These are phyloP conservation scores for Ciconia maguari DNA, from an alignment of 2,113 vertebrate genomes.

Conservation along the genomic window DNA sequence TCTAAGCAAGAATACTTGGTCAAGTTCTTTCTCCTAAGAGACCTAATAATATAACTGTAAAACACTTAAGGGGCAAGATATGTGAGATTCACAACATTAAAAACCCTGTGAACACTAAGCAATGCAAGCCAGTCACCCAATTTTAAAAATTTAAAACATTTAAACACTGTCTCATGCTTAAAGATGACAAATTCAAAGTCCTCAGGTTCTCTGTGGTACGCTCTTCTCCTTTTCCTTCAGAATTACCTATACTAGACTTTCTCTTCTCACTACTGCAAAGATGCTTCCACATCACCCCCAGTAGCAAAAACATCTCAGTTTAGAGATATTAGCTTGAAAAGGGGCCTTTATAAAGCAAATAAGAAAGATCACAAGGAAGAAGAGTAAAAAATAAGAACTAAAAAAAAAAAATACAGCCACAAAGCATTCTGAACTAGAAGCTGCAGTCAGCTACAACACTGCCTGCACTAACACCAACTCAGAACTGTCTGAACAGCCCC, in stretches of 20 bases:
- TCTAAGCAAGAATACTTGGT: neutral
- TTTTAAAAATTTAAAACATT: neutral
- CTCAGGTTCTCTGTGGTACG: neutral
- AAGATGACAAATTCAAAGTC: neutral
- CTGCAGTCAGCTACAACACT: neutral
- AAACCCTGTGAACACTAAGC: neutral
- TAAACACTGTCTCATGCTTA: neutral
- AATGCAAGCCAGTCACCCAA: neutral
- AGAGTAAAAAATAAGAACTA: neutral
- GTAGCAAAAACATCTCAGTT: neutral
- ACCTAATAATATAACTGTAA: neutral
- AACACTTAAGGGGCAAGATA: neutral
- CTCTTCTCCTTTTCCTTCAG: neutral
- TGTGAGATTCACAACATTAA: rapidly evolving
- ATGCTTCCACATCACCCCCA: neutral
- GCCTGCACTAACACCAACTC: neutral
- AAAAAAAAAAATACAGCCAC: neutral
- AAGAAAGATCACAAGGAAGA: neutral
- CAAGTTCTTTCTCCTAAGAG: neutral
- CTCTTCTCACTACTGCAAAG: neutral
- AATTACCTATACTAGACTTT: neutral
- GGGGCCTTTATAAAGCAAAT: neutral
- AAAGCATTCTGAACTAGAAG: neutral
- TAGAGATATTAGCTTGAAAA: neutral
- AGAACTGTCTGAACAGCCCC: neutral